A percentile compares a stretch with the other conserved stretches of the same genome.
Conservation (phyloP, 2,113 vertebrate species). For the Synchiropus splendidus region DNA sequence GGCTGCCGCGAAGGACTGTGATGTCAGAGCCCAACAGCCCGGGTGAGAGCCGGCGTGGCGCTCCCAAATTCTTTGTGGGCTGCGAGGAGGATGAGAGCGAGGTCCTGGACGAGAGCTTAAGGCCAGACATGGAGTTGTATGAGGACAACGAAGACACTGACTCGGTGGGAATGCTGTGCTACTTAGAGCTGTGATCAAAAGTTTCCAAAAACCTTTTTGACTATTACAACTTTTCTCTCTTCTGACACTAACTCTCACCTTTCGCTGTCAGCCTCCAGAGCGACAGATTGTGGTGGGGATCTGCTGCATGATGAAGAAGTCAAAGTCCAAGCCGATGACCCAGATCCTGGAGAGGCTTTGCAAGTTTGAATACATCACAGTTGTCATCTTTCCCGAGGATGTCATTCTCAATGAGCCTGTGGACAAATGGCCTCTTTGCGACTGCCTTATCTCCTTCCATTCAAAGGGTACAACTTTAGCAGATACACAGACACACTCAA, state of each 20-base stretch:
- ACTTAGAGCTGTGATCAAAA: background rate
- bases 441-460: constrained; percentile 97
- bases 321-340: constrained; percentile 98
- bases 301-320: constrained; percentile 99
- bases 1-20: constrained; percentile 70
- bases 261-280: constrained; percentile 76
- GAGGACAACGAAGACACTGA: constrained; percentile 86
- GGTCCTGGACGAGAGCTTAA: constrained; percentile 79
- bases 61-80: constrained; percentile 94
- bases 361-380: constrained; percentile 94
- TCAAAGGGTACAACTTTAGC: constrained; percentile 78
- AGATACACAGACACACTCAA: background rate
- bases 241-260: background rate
- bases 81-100: constrained; percentile 90
- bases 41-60: constrained; percentile 75
- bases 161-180: constrained; percentile 47
- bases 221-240: background rate
- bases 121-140: constrained; percentile 80
- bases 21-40: constrained; percentile 91
- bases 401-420: constrained; percentile 91
- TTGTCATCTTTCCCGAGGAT: constrained; percentile 95
- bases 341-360: constrained; percentile 96
- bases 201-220: background rate
- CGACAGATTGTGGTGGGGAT: constrained; percentile 93
- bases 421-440: constrained; percentile 93